phyloP scores from a whole-genome alignment of 2,888 invertebrate genomes.

The Sphaerophoria rueppellii region DNA sequence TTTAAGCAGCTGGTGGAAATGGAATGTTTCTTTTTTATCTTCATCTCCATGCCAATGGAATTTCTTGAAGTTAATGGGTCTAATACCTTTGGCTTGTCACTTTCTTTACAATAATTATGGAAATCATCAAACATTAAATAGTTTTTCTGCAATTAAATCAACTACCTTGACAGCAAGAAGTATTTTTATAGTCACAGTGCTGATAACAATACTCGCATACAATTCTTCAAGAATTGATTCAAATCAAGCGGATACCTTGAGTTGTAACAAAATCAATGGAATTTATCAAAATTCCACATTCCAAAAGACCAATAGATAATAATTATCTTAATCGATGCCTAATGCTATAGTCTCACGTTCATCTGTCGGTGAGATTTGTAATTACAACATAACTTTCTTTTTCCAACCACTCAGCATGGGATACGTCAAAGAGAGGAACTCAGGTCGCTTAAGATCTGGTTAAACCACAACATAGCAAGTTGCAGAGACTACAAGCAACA shows the following conservation, averaged over 20 bases:
- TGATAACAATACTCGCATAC: slow-evolving; percentile 33
- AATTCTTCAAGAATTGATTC: background rate
- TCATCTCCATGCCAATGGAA: slow-evolving; percentile 31
- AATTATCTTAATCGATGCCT: slow-evolving; percentile 34
- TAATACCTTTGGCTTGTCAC: slow-evolving; percentile 4
- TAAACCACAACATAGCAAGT: slow-evolving; percentile 24
- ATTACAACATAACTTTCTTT: slow-evolving; percentile 72
- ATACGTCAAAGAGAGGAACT: slow-evolving; percentile 28
- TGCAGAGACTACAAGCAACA: background rate
- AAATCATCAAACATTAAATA: slow-evolving; percentile 42
- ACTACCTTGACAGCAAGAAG: slow-evolving; percentile 3
- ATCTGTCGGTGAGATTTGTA: slow-evolving; percentile 48
- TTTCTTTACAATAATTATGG: slow-evolving; percentile 53
- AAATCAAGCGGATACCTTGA: slow-evolving; percentile 1
- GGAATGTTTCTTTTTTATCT: slow-evolving; percentile 23
- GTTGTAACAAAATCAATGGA: slow-evolving; percentile 27
- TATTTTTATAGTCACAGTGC: slow-evolving; percentile 35
- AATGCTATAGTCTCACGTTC: slow-evolving; percentile 44
- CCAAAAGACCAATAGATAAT: slow-evolving; percentile 38
- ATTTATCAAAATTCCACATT: slow-evolving; percentile 40
- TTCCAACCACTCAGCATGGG: slow-evolving; percentile 36
- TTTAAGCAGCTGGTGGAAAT: background rate
- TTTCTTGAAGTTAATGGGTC: slow-evolving; percentile 16
- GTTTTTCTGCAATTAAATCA: slow-evolving; percentile 47
- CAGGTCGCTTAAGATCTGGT: slow-evolving; percentile 40